A percentile compares a stretch with the other conserved stretches of the same genome.
Conservation (phyloP, 1,140 invertebrate genomes). For the Melanaphis sacchari region DNA sequence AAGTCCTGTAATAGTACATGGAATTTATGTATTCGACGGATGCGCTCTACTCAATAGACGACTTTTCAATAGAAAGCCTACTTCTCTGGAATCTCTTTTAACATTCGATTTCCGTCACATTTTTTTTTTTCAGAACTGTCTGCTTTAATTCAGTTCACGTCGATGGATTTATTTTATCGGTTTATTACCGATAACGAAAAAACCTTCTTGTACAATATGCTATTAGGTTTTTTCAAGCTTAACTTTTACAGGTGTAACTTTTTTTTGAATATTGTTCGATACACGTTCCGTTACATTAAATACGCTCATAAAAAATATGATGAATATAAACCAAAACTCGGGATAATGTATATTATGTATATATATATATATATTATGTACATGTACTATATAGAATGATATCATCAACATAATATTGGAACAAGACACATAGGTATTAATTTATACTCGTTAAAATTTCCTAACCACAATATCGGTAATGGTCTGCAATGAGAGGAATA, state of each 20-base stretch:
- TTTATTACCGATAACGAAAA: constrained; percentile 26
- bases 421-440: neutral
- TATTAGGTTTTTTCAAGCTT: neutral
- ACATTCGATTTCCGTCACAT: constrained; percentile 8
- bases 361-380: neutral
- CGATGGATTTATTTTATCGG: constrained; percentile 14
- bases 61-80: neutral
- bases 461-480: neutral
- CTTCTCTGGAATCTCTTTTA: neutral
- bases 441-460: neutral
- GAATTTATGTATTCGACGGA: neutral
- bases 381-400: neutral
- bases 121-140: neutral
- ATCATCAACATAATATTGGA: constrained; percentile 16
- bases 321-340: neutral
- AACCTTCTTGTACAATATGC: neutral
- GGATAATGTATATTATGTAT: neutral
- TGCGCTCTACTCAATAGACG: neutral
- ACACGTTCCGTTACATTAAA: constrained; percentile 18
- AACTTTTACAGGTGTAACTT: constrained; percentile 16
- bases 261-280: neutral
- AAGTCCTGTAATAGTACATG: neutral
- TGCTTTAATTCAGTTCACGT: constrained; percentile 17
- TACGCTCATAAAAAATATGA: constrained; percentile 7
- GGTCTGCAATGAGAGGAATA: neutral